These are phyloP conservation scores for Zaprionus lineosus DNA, from an alignment of 2,888 invertebrate species.

Conservation along the genomic window DNA sequence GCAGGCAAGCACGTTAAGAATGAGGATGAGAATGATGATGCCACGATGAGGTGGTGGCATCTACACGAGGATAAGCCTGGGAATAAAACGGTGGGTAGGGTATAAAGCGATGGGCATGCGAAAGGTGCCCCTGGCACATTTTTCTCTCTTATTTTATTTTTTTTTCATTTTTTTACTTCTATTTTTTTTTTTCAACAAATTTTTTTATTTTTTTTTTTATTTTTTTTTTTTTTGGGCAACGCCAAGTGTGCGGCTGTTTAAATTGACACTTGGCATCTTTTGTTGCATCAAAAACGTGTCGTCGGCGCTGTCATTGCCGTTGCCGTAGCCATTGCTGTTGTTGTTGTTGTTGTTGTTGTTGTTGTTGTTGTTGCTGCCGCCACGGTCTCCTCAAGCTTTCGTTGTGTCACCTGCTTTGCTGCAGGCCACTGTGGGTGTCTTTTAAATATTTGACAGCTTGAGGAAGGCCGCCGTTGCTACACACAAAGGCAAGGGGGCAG, in stretches of 20 bases:
- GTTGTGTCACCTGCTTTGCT: conserved; percentile 10
- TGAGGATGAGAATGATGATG: conserved; percentile 13
- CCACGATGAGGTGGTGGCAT: neutral
- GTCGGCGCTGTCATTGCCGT: conserved; percentile 9
- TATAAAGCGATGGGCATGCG: neutral
- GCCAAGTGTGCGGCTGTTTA: conserved; percentile 70
- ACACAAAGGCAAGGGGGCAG: too few relatives aligned
- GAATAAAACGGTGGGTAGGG: neutral
- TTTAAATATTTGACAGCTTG: conserved; percentile 63
- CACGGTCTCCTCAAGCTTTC: conserved; percentile 1
- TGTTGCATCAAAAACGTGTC: conserved; percentile 71
- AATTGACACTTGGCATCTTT: conserved; percentile 77
- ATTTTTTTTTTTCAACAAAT: conserved; percentile 22
- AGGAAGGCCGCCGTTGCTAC: conserved; percentile 12
- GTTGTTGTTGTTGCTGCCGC: conserved; percentile 3
- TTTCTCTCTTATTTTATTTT: neutral
- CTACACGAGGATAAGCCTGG: neutral
- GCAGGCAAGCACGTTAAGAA: conserved; percentile 36
- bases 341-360: conserved; percentile 22
- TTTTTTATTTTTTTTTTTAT: neutral
- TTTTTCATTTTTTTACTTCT: neutral
- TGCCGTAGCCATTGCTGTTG: conserved; percentile 22
- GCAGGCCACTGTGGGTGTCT: conserved; percentile 35
- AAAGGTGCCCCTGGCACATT: conserved; percentile 30
- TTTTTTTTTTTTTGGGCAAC: conserved; percentile 23